phyloP scores from a whole-genome alignment of 2,888 invertebrate species.

The Macrostomum cliftonense region DNA sequence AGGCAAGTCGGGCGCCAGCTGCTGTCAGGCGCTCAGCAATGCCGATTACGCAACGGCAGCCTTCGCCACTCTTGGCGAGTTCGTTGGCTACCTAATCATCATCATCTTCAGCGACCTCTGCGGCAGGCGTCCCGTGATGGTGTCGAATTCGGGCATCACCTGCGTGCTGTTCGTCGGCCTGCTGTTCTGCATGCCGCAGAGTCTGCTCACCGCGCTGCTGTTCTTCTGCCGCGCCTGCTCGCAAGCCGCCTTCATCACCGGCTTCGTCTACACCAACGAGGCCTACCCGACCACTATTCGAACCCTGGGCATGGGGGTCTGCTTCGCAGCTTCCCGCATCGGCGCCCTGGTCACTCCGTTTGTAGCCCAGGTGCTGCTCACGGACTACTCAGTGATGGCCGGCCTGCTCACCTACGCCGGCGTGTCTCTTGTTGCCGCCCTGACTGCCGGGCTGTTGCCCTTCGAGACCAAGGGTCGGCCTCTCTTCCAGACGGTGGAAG shows the following conservation, averaged over 20 bases:
- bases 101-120: background rate
- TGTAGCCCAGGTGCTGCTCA: conserved; percentile 58
- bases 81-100: background rate
- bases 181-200: background rate
- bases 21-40: background rate
- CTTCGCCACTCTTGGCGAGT: conserved; percentile 1
- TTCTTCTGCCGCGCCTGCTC: background rate
- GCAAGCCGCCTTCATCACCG: background rate
- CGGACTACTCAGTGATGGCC: conserved; percentile 23
- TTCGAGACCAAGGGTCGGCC: conserved; percentile 57
- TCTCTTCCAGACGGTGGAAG: conserved; percentile 15
- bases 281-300: conserved; percentile 72
- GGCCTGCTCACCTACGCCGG: conserved; percentile 46
- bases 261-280: conserved; percentile 18
- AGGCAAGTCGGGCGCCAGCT: background rate
- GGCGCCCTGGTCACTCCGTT: conserved; percentile 90
- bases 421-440: conserved; percentile 55
- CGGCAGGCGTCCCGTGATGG: background rate
- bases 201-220: background rate
- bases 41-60: background rate
- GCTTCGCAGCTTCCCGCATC: conserved; percentile 68
- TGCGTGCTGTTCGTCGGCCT: background rate
- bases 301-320: conserved; percentile 74
- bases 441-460: conserved; percentile 58
- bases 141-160: background rate